Conservation (phyloP, 2,797 vertebrate genomes). For the Manis crassicaudata region DNA sequence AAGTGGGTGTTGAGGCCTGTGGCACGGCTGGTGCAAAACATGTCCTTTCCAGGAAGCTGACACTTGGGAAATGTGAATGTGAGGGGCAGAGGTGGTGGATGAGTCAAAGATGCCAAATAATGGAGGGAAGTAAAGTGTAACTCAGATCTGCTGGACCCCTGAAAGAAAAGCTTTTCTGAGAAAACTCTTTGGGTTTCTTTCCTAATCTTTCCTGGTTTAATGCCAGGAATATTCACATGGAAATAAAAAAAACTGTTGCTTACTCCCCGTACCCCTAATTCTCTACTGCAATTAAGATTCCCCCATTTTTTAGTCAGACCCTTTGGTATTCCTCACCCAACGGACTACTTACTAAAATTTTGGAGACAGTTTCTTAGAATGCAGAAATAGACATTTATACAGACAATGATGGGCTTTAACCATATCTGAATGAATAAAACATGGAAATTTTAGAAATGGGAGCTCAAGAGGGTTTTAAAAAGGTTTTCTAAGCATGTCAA, state of each 20-base stretch:
- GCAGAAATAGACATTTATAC: slow-evolving; percentile 50
- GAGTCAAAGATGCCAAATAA: slow-evolving; percentile 10
- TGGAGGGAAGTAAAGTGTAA: background rate
- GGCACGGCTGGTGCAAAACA: slow-evolving; percentile 64
- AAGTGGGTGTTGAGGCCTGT: slow-evolving; percentile 65
- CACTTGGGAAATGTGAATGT: slow-evolving; percentile 4
- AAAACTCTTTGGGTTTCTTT: slow-evolving; percentile 46
- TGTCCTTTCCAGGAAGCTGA: slow-evolving; percentile 30
- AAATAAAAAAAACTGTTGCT: slow-evolving; percentile 20
- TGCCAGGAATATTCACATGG: background rate
- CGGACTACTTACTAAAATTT: slow-evolving; percentile 31
- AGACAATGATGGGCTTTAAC: background rate
- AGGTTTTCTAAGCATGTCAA: slow-evolving; percentile 32
- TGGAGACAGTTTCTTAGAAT: slow-evolving; percentile 49
- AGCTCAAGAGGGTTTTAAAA: slow-evolving; percentile 15
- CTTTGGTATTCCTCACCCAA: background rate
- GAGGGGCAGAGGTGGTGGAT: slow-evolving; percentile 45
- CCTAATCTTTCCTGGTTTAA: background rate
- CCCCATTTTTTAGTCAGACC: background rate
- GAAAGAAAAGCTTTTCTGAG: slow-evolving; percentile 43
- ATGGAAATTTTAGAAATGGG: background rate
- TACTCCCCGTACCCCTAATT: background rate
- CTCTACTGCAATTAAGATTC: background rate
- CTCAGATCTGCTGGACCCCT: background rate
- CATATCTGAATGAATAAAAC: slow-evolving; percentile 40